Conservation (phyloP, 2,888 invertebrate genomes). For the Unio delphinus region DNA sequence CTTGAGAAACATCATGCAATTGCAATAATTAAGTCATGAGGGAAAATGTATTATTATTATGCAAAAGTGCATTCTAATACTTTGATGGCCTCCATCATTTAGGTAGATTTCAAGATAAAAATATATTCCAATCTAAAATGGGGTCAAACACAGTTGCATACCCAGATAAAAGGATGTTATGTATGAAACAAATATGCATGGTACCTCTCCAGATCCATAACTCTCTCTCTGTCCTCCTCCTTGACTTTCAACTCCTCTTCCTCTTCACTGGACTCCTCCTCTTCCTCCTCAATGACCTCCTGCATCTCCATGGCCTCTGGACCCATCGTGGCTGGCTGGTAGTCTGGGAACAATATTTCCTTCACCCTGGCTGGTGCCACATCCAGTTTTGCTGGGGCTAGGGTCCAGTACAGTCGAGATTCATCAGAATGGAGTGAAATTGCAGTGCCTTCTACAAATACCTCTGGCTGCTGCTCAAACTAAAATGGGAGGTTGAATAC, state of each 20-base stretch:
- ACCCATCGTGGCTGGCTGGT: slow-evolving; percentile 43
- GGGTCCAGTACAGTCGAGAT: slow-evolving; percentile 68
- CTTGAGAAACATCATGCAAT: no score
- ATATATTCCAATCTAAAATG: no score
- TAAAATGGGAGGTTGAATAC: slow-evolving; percentile 12
- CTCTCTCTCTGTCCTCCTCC: slow-evolving; percentile 38
- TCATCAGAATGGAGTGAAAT: slow-evolving; percentile 53
- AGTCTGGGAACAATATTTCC: slow-evolving; percentile 62
- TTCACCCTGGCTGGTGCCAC: slow-evolving; percentile 62
- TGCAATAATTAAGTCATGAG: no score
- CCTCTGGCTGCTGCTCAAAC: slow-evolving; percentile 37
- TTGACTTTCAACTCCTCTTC: slow-evolving; percentile 37
- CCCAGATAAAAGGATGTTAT: no score
- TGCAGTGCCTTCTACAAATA: slow-evolving; percentile 44
- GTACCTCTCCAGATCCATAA: slow-evolving; percentile 28
- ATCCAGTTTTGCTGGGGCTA: slow-evolving; percentile 69
- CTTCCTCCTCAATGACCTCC: slow-evolving; percentile 15
- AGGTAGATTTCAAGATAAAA: no score
- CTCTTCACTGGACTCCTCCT: slow-evolving; percentile 40
- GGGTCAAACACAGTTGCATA: no score
- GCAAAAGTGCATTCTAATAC: no score
- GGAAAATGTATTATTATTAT: no score
- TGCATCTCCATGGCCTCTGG: slow-evolving; percentile 19
- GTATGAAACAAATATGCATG: no score
- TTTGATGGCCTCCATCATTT: no score